Base-by-base conservation (phyloP, 2,888 invertebrate species). In the Lepidochrysops patricia region DNA sequence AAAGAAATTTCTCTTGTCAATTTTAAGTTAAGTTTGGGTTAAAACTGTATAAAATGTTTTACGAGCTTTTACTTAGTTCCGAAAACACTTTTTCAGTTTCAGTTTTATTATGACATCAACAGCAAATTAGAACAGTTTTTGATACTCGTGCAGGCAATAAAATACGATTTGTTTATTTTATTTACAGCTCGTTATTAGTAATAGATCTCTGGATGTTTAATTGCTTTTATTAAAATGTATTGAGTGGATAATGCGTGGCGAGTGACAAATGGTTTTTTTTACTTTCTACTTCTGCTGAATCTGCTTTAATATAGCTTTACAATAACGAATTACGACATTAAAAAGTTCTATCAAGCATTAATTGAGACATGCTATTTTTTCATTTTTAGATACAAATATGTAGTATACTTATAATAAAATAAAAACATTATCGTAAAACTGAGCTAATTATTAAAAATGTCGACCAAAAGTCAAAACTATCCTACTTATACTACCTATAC, bases 111-210 rank as follows among this genome's bases (percentile, higher is more conserved):
- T 80, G 80, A 79, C 79, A 79, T 82, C 80, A 80, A 71, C 75
- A 73, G 77, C 81, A 82, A 84, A 84, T 84, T 83, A 76, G 81
- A 80, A 70, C 80, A 80, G 75, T 79, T 81, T 84, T 82, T 77
- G 70, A 78, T 65, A 75, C 79, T 79, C 80, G 78, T 81, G 82
- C 77, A 73, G 72, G 77, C 72, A 77, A 79, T 84, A 81, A 82
- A 82, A 76, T 68, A 70, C 50, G 77, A 79, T 81, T 84, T 84
- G 82, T 81, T 84, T 82, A 74, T 79, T 80, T 78, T 76, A 63
- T 72, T 75, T 75, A 73, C 71, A 61, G 63, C 61, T 65, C 61
- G 62, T 68, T 67, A 67, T 69, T 62, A 66, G 58, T 66, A 62
- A 65, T 65, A 62, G 63, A 60, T 61, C 61, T 60, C 57, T 61